A percentile compares a stretch with the other conserved stretches of the same genome.
Conservation (phyloP, 37 sponge, comb jelly and placozoan genomes). For the Spongilla lacustris region DNA sequence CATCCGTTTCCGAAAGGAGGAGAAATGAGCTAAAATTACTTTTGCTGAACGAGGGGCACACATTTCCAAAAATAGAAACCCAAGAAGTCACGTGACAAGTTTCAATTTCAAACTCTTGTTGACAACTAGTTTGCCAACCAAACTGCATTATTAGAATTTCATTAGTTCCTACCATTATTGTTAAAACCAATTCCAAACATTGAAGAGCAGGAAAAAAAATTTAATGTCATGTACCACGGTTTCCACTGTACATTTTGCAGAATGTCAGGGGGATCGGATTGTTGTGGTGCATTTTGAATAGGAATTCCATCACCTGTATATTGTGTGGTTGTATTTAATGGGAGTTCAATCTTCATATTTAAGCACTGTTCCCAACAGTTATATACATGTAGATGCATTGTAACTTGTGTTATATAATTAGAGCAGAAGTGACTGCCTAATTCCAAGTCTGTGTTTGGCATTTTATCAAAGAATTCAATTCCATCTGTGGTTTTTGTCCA, state of each 20-base stretch:
- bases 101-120: too few relatives aligned
- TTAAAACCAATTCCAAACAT: too few relatives aligned
- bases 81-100: too few relatives aligned
- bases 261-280: neutral
- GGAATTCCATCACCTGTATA: neutral
- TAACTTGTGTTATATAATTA: neutral
- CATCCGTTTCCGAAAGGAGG: too few relatives aligned
- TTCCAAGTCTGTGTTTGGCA: neutral
- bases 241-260: neutral
- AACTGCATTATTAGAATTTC: too few relatives aligned
- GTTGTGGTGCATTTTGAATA: neutral
- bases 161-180: too few relatives aligned
- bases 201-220: too few relatives aligned
- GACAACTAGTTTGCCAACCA: too few relatives aligned
- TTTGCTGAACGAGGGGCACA: too few relatives aligned
- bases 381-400: neutral
- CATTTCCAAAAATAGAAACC: too few relatives aligned
- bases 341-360: neutral
- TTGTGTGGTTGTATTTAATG: neutral
- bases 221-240: too few relatives aligned
- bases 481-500: neutral
- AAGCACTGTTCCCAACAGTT: neutral
- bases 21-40: too few relatives aligned
- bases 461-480: slow-evolving; percentile 20
- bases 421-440: neutral